These are phyloP conservation scores for Athalia cordata DNA, from an alignment of 2,888 invertebrate species.

Conservation along the genomic window DNA sequence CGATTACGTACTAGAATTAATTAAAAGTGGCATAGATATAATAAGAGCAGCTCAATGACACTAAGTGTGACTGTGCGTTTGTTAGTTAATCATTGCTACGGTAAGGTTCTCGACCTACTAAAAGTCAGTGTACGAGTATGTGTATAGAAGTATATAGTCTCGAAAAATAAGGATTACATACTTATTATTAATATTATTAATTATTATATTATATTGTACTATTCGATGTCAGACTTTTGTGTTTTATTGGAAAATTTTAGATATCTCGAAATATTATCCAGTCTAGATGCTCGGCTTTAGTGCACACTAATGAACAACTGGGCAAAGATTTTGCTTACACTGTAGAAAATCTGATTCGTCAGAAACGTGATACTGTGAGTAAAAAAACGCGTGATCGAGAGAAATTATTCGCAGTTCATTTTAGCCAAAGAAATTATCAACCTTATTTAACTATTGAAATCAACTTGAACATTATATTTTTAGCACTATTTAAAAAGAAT, in stretches of 20 bases:
- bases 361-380: neutral
- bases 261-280: conserved; percentile 39
- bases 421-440: conserved; percentile 42
- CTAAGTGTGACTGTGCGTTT: conserved; percentile 66
- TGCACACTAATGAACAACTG: conserved; percentile 3
- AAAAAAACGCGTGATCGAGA: conserved; percentile 1
- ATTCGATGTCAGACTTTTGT: conserved; percentile 57
- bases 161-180: conserved; percentile 55
- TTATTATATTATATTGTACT: conserved; percentile 55
- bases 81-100: conserved; percentile 60
- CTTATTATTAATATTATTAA: conserved; percentile 50
- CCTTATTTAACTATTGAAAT: conserved; percentile 33
- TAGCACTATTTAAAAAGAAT: conserved; percentile 10
- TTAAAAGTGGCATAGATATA: conserved; percentile 61
- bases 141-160: conserved; percentile 65
- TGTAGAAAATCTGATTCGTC: neutral
- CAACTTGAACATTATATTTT: conserved; percentile 26
- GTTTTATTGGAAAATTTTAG: conserved; percentile 33
- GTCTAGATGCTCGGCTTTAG: conserved; percentile 19
- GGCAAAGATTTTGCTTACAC: conserved; percentile 10
- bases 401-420: conserved; percentile 28
- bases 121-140: conserved; percentile 63
- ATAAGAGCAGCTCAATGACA: conserved; percentile 71
- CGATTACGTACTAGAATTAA: conserved; percentile 57
- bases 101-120: conserved; percentile 62